phyloP scores from a whole-genome alignment of 2,797 vertebrate genomes.

The Trichosurus vulpecula region DNA sequence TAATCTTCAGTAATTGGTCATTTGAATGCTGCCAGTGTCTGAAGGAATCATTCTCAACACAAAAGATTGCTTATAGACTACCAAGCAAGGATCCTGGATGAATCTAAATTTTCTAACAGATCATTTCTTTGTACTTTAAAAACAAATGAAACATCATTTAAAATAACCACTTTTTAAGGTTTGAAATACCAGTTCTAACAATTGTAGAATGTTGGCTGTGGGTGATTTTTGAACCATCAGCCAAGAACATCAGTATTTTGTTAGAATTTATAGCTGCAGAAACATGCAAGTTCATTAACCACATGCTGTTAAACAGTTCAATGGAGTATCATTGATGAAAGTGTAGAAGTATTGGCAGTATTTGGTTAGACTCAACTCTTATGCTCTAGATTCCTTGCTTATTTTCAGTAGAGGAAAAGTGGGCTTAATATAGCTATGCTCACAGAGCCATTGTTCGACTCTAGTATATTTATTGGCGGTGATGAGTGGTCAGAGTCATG shows the following conservation, averaged over 20 bases:
- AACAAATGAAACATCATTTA: slow-evolving; percentile 17
- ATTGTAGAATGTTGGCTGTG: neutral
- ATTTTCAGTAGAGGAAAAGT: neutral
- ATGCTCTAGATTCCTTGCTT: neutral
- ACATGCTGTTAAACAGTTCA: fast-evolving
- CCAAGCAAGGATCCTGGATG: slow-evolving; percentile 13
- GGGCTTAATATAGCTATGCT: fast-evolving
- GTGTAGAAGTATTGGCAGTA: fast-evolving
- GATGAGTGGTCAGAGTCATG: neutral
- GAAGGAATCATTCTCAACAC: neutral
- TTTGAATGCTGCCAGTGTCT: neutral
- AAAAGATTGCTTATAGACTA: slow-evolving; percentile 57
- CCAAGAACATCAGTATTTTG: neutral
- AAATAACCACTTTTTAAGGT: neutral
- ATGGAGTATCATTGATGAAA: fast-evolving
- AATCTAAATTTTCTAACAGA: slow-evolving; percentile 30
- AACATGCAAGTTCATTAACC: fast-evolving
- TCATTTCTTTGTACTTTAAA: neutral
- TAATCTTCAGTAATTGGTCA: slow-evolving; percentile 16
- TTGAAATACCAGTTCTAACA: neutral
- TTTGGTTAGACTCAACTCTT: fast-evolving
- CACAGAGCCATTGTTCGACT: fast-evolving
- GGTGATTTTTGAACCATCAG: neutral
- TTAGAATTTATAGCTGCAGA: fast-evolving
- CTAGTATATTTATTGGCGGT: fast-evolving